These are phyloP conservation scores for Gasterosteus nipponicus DNA, from an alignment of 2,113 vertebrate genomes.

Conservation along the genomic window DNA sequence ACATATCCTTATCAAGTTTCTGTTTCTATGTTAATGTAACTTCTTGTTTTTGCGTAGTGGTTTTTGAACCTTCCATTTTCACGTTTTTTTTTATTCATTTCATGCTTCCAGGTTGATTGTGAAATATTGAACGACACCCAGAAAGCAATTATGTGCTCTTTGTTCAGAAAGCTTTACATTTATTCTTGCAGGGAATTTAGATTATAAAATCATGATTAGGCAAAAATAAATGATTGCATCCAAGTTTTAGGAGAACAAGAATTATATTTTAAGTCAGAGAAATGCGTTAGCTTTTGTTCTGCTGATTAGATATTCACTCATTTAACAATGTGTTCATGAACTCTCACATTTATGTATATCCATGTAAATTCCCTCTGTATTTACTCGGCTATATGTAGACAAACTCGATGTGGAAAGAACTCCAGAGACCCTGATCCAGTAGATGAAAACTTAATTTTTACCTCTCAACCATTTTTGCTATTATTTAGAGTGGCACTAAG, in stretches of 20 bases:
- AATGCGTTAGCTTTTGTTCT: neutral
- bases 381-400: constrained; percentile 7
- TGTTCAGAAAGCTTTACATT: constrained; percentile 27
- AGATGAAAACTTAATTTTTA: neutral
- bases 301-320: constrained; percentile 17
- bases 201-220: constrained; percentile 49
- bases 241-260: constrained; percentile 4
- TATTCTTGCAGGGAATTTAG: constrained; percentile 49
- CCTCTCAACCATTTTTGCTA: constrained; percentile 15
- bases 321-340: constrained; percentile 24
- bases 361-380: constrained; percentile 19
- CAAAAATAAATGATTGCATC: constrained; percentile 48
- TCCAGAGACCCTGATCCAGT: neutral
- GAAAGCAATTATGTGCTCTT: constrained; percentile 31
- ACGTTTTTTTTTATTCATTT: neutral
- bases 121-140: constrained; percentile 20
- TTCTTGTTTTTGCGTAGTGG: constrained; percentile 13
- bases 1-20: neutral
- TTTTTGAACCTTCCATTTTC: neutral
- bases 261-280: neutral
- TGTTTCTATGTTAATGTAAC: neutral
- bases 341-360: constrained; percentile 37
- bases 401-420: neutral
- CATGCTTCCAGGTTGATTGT: constrained; percentile 12
- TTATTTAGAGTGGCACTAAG: constrained; percentile 9